Percentiles rank a stretch among this genome's conserved stretches.
Conservation (phyloP, 2,888 invertebrate genomes). For the Zygaena filipendulae region DNA sequence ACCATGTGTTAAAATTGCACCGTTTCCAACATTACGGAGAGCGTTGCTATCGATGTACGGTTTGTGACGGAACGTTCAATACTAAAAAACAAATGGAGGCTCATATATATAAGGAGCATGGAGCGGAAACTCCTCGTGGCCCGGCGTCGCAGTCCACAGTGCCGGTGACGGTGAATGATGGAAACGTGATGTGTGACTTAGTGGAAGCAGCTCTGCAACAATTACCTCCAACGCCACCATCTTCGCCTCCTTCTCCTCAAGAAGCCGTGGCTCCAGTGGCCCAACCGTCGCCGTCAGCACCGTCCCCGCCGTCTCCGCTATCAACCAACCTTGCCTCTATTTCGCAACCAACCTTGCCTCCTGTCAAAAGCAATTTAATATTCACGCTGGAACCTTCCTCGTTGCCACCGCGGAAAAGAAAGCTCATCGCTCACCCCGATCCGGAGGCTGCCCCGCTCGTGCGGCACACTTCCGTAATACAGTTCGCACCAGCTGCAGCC, state of each 20-base stretch:
- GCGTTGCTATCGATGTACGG: slow-evolving; percentile 92
- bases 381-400: slow-evolving; percentile 54
- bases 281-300: slow-evolving; percentile 21
- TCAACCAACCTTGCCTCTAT: slow-evolving; percentile 49
- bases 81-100: slow-evolving; percentile 92
- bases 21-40: slow-evolving; percentile 92
- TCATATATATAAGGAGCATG: slow-evolving; percentile 74
- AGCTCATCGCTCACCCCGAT: slow-evolving; percentile 78
- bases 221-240: slow-evolving; percentile 68
- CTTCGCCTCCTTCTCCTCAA: slow-evolving; percentile 62
- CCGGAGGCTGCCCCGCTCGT: slow-evolving; percentile 36
- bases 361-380: slow-evolving; percentile 43
- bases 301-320: slow-evolving; percentile 60
- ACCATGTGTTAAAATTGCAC: slow-evolving; percentile 89
- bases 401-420: slow-evolving; percentile 82
- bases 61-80: slow-evolving; percentile 90
- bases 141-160: slow-evolving; percentile 37
- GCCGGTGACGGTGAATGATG: slow-evolving; percentile 32
- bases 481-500: slow-evolving; percentile 79
- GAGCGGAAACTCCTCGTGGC: slow-evolving; percentile 60
- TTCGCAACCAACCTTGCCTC: slow-evolving; percentile 32
- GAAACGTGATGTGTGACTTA: slow-evolving; percentile 52
- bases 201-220: slow-evolving; percentile 57
- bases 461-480: slow-evolving; percentile 79
- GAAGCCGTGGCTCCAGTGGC: slow-evolving; percentile 43